phyloP scores from a whole-genome alignment of 1,140 invertebrate genomes.

The Telenomus remus region DNA sequence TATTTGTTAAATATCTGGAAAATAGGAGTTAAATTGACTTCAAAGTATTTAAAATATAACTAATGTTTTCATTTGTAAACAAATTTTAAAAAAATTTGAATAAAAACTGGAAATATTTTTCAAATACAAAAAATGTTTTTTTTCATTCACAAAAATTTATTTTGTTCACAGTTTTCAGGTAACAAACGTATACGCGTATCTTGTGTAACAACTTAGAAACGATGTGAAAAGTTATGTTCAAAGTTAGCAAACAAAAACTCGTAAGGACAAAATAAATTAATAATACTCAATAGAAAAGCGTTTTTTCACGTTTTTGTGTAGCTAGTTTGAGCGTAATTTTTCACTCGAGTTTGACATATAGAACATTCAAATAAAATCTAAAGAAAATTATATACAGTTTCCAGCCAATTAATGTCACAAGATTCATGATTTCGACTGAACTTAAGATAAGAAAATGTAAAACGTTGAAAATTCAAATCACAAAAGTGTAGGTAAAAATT shows the following conservation, averaged over 20 bases:
- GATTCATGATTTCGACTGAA: background rate
- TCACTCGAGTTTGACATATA: too few species aligned
- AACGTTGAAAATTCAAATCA: background rate
- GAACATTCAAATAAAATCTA: too few species aligned
- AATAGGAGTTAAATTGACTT: too few species aligned
- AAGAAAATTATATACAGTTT: too few species aligned
- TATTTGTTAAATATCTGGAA: too few species aligned
- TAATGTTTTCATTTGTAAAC: too few species aligned
- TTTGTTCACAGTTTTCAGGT: constrained; percentile 5
- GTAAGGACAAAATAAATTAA: background rate
- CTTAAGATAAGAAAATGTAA: background rate
- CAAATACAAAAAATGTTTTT: background rate
- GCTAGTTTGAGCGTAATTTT: background rate
- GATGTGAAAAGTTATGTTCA: constrained; percentile 3
- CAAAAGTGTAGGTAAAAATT: background rate
- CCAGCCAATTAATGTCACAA: too few species aligned
- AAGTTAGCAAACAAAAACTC: background rate
- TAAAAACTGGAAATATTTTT: background rate
- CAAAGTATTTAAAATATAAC: too few species aligned
- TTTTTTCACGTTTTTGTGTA: background rate
- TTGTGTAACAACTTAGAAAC: background rate
- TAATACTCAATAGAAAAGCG: background rate
- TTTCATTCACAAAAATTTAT: constrained; percentile 3
- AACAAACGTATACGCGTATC: constrained; percentile 10
- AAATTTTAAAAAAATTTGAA: background rate